A percentile compares a stretch with the other conserved stretches of the same genome.
Conservation (phyloP, 2,888 invertebrate species). For the Minunthozetes semirufus region DNA sequence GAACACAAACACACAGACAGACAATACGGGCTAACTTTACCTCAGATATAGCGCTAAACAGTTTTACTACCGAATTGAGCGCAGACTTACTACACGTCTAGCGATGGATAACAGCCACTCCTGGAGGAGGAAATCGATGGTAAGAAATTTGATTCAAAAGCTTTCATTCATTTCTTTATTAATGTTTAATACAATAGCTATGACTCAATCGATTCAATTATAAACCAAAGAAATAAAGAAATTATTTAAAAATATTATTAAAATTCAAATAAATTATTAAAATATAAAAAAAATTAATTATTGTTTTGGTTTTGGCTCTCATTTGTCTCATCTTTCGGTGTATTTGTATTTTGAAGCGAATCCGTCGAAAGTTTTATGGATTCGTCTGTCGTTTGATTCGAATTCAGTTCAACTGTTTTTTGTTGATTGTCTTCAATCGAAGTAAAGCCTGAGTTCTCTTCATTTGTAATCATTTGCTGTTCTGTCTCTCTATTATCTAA, state of each 20-base stretch:
- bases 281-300: not conserved
- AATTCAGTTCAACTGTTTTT: not conserved
- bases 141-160: not conserved
- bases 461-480: not conserved
- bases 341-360: not conserved
- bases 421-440: not conserved
- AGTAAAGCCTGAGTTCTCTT: not conserved
- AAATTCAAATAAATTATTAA: not conserved
- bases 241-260: not conserved
- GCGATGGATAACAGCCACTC: constrained; percentile 1
- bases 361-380: not conserved
- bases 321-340: not conserved
- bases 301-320: not conserved
- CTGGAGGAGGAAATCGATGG: not conserved
- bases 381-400: not conserved
- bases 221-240: not conserved
- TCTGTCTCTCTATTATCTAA: not conserved
- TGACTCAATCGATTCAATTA: not conserved
- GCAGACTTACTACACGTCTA: not conserved
- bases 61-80: not conserved
- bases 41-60: not conserved
- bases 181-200: not conserved
- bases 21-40: not conserved
- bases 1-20: too few relatives aligned
- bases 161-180: constrained; percentile 11